These are phyloP conservation scores for Podarcis muralis DNA, from an alignment of 2,113 vertebrate genomes.

Conservation along the genomic window DNA sequence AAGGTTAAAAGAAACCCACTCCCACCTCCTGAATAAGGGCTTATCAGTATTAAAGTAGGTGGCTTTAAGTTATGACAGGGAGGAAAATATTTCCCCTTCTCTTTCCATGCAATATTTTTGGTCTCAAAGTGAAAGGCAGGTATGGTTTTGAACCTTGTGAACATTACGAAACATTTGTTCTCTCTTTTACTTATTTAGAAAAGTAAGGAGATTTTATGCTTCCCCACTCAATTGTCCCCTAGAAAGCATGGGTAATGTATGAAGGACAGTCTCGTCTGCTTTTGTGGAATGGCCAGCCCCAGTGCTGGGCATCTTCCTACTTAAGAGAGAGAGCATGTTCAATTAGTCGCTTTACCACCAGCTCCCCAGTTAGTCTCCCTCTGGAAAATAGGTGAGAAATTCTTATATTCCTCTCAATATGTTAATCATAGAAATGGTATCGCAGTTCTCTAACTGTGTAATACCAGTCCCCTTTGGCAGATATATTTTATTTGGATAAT, in stretches of 20 bases:
- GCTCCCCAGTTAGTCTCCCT: conserved; percentile 74
- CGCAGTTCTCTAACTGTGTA: conserved; percentile 83
- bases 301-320: conserved; percentile 56
- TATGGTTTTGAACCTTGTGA: background rate
- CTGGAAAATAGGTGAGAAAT: conserved; percentile 82
- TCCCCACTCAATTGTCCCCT: conserved; percentile 47
- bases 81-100: background rate
- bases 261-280: conserved; percentile 47
- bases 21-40: background rate
- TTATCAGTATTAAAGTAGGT: background rate
- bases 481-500: conserved; percentile 94
- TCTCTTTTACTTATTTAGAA: background rate
- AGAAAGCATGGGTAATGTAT: conserved; percentile 48
- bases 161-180: conserved; percentile 13
- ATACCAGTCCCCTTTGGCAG: conserved; percentile 87
- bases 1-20: no score
- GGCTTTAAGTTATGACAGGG: background rate
- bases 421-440: conserved; percentile 86
- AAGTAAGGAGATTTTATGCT: background rate
- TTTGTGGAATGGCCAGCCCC: conserved; percentile 35
- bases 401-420: conserved; percentile 84
- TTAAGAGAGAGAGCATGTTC: conserved; percentile 69
- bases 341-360: conserved; percentile 77
- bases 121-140: conserved; percentile 12
- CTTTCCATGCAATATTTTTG: background rate